These are phyloP conservation scores for Radopholus similis DNA, from an alignment of 1,140 invertebrate genomes.

Conservation along the genomic window DNA sequence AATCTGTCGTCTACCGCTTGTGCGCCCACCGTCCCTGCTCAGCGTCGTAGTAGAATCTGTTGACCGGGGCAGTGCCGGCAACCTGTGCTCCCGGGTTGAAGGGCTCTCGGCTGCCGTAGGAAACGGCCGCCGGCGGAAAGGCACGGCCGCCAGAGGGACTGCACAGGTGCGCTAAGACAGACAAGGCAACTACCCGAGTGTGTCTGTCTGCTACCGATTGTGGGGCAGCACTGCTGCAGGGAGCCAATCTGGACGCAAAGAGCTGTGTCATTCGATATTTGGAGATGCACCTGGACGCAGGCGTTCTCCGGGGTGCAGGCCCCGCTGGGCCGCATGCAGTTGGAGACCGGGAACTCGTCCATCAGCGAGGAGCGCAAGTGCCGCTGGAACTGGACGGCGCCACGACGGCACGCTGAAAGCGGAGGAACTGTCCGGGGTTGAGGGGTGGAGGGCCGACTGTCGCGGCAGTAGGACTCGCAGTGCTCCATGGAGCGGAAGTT, in stretches of 20 bases:
- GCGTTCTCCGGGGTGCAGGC: constrained; percentile 44
- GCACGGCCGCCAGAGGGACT: constrained; percentile 49
- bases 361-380: constrained; percentile 33
- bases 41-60: constrained; percentile 55
- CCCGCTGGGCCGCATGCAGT: constrained; percentile 45
- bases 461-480: constrained; percentile 54
- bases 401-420: constrained; percentile 49
- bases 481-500: constrained; percentile 55
- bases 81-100: constrained; percentile 52
- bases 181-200: constrained; percentile 1
- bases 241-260: constrained; percentile 54
- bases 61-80: constrained; percentile 37
- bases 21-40: constrained; percentile 47
- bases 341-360: constrained; percentile 53
- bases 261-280: too few relatives aligned
- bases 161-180: constrained; percentile 46
- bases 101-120: constrained; percentile 37
- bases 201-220: constrained; percentile 36
- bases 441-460: constrained; percentile 39
- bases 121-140: neutral
- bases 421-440: neutral
- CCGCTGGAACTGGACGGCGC: constrained; percentile 42
- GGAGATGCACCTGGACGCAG: constrained; percentile 52
- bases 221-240: constrained; percentile 55
- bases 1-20: neutral